Conservation (phyloP, 2,888 invertebrate genomes). For the Drosophila atroscutellata region DNA sequence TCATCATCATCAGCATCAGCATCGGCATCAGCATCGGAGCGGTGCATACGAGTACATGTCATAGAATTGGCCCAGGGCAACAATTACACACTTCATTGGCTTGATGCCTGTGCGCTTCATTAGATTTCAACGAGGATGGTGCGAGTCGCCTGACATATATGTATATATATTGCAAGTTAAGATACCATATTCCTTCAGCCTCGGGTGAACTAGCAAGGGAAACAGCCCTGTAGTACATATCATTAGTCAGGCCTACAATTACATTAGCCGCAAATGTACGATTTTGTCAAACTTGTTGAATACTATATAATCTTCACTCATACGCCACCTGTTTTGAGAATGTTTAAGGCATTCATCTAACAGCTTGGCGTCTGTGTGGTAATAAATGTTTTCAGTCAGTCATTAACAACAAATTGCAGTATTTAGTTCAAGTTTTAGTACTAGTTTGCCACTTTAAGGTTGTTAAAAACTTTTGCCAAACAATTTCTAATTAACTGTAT, state of each 20-base stretch:
- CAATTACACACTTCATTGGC: slow-evolving; percentile 65
- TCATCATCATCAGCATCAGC: not conserved
- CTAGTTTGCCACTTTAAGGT: not conserved
- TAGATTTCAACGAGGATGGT: slow-evolving; percentile 26
- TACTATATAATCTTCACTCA: not conserved
- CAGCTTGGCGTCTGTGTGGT: not conserved
- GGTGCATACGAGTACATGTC: slow-evolving; percentile 18
- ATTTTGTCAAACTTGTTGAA: not conserved
- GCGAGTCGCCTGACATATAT: not conserved
- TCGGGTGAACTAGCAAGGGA: not conserved
- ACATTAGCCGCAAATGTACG: not conserved
- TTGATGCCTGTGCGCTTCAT: slow-evolving; percentile 51
- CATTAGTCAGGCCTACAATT: not conserved
- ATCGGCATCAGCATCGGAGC: slow-evolving; percentile 6
- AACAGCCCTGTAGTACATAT: not conserved
- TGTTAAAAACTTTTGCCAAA: not conserved
- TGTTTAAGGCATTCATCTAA: not conserved
- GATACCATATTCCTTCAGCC: not conserved
- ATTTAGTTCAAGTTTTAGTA: not conserved
- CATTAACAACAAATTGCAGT: not conserved
- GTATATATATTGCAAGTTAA: slow-evolving; percentile 28
- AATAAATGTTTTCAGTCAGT: not conserved
- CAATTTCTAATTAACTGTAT: not conserved
- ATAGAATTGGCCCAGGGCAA: slow-evolving; percentile 45
- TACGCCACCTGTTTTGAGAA: not conserved